Conservation (phyloP, 2,888 invertebrate species). For the Priocnemis perturbator region DNA sequence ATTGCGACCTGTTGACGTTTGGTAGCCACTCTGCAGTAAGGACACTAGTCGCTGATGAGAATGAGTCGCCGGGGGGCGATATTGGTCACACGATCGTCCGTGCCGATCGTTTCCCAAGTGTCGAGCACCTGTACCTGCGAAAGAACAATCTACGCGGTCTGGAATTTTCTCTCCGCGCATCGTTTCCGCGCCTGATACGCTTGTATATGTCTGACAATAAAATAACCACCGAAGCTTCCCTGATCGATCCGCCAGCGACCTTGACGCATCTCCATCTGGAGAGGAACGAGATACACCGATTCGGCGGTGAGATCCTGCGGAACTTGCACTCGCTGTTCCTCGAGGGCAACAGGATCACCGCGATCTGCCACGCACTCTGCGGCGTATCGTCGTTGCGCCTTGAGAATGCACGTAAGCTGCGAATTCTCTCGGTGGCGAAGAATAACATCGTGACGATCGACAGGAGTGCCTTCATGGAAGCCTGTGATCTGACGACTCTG, state of each 20-base stretch:
- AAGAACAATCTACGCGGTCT: slow-evolving; percentile 52
- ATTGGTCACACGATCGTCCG: slow-evolving; percentile 35
- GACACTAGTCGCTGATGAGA: slow-evolving; percentile 60
- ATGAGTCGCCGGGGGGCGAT: slow-evolving; percentile 46
- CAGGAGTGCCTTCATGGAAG: slow-evolving; percentile 53
- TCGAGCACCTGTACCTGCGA: slow-evolving; percentile 62
- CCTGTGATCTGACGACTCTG: slow-evolving; percentile 49
- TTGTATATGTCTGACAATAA: slow-evolving; percentile 62
- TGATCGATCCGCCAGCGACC: slow-evolving; percentile 51
- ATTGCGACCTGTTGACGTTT: slow-evolving; percentile 58
- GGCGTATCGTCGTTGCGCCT: slow-evolving; percentile 48
- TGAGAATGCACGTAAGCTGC: slow-evolving; percentile 48
- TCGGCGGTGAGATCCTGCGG: slow-evolving; percentile 48
- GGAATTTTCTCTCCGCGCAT: slow-evolving; percentile 45
- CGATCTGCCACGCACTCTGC: slow-evolving; percentile 55
- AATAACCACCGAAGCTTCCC: slow-evolving; percentile 51
- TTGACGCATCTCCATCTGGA: slow-evolving; percentile 61
- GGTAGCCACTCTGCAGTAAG: slow-evolving; percentile 49
- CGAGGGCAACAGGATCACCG: slow-evolving; percentile 57
- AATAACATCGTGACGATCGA: slow-evolving; percentile 57
- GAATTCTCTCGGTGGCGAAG: slow-evolving; percentile 53
- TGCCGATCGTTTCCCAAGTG: slow-evolving; percentile 53
- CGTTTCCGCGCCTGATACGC: slow-evolving; percentile 61
- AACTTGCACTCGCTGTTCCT: slow-evolving; percentile 54
- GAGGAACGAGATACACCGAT: slow-evolving; percentile 52